Base-by-base conservation (phyloP, 2,888 invertebrate species). In the Torymus texanus region DNA sequence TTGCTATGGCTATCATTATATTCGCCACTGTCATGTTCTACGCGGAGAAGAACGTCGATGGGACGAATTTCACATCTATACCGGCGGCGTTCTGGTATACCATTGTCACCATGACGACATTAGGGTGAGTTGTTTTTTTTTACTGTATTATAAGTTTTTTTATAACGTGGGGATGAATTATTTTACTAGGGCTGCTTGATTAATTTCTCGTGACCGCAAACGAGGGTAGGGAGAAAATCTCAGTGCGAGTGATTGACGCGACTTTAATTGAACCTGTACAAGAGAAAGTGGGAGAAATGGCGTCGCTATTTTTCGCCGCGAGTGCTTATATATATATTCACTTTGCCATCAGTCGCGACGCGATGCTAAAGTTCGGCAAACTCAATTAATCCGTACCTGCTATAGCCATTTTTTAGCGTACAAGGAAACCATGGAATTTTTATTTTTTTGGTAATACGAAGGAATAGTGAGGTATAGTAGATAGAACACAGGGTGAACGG, bases 1-100 rank as follows among this genome's bases (percentile, higher is more conserved):
- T 99, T 88, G 98, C 98, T 83, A 99, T 99, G 99, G 99, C 99
- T 88, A 99, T 99, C 91, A 99, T 99, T 88, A 99, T 99, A 89
- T 99, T 99, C 91, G 99, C 99, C 83, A 99, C 99, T 59, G 98
- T 99, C 86, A 99, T 99, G 98, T 99, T 98, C 93, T 99, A 99
- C 92, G 98, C 99, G 72, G 99, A 99, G 93, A 99, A 99, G 92
- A 98, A 98, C 91, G 98, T 98, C 84, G 95, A 95, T 87, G 95
- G 96, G 87, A 99, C 99, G 76, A 97, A 97, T 91, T 99, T 99
- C 93, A 99, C 98, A 83, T 98, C 98, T 90, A 99, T 99, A 92
- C 99, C 99, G 80, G 98, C 98, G 76, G 98, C 99, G 85, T 99
- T 99, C 92, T 99, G 99, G 99, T 99, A 99, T 93, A 99, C 99